Conservation (phyloP, 2,113 vertebrate species). For the Rhinogobius similis region DNA sequence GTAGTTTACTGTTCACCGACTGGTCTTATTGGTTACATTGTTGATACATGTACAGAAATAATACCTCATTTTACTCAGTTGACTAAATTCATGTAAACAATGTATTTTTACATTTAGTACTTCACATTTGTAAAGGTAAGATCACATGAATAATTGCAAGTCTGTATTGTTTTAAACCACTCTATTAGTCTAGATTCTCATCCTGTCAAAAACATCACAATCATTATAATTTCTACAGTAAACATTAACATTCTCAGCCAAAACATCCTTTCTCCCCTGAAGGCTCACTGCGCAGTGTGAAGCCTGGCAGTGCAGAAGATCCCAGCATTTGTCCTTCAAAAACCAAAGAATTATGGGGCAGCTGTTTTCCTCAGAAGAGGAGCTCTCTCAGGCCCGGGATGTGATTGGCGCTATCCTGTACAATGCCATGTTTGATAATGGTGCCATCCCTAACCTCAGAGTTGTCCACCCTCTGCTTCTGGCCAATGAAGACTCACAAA, state of each 20-base stretch:
- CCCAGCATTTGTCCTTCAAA: neutral
- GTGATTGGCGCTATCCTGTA: constrained; percentile 57
- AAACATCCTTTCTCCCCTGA: too few species aligned
- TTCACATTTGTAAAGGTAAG: too few species aligned
- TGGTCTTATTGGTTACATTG: neutral
- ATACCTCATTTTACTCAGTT: neutral
- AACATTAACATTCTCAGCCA: too few species aligned
- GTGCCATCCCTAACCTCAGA: constrained; percentile 53
- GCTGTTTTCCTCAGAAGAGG: constrained; percentile 58
- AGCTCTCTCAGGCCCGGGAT: constrained; percentile 28
- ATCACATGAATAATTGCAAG: too few species aligned
- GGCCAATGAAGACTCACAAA: constrained; percentile 8
- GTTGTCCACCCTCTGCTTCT: constrained; percentile 50
- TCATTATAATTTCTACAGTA: too few species aligned
- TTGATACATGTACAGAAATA: neutral
- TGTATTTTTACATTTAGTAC: too few species aligned
- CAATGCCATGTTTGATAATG: constrained; percentile 55
- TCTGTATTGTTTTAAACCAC: too few species aligned
- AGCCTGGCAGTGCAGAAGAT: neutral
- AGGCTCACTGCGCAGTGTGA: too few species aligned
- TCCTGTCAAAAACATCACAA: too few species aligned
- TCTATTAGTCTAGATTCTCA: too few species aligned
- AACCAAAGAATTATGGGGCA: constrained; percentile 61
- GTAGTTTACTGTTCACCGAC: neutral
- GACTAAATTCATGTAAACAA: neutral